These are phyloP conservation scores for Perodicticus potto DNA, from an alignment of 2,797 vertebrate species.

Conservation along the genomic window DNA sequence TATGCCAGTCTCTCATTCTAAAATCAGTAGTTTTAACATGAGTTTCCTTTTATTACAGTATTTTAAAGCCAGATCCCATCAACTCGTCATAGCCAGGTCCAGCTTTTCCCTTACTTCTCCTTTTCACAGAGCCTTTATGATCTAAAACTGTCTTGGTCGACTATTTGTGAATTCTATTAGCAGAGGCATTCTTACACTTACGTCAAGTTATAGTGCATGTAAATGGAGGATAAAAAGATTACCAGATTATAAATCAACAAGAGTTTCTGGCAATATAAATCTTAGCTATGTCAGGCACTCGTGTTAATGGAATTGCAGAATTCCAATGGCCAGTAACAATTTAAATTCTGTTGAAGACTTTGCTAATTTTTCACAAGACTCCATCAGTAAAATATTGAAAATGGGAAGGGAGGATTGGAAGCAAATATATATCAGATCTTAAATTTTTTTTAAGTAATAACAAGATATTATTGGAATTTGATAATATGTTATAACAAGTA, in stretches of 20 bases:
- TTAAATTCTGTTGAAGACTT: constrained; percentile 85
- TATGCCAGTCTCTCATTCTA: not conserved
- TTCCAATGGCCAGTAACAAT: constrained; percentile 90
- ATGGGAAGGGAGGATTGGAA: constrained; percentile 37
- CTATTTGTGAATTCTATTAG: constrained; percentile 89
- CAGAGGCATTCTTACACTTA: constrained; percentile 89
- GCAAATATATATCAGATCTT: constrained; percentile 45
- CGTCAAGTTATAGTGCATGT: constrained; percentile 89
- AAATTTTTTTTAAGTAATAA: constrained; percentile 8
- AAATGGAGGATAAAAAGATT: constrained; percentile 92
- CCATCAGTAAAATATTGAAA: constrained; percentile 70
- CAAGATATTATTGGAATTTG: constrained; percentile 23
- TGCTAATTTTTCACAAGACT: constrained; percentile 77
- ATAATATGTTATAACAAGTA: constrained; percentile 33
- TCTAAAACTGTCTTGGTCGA: constrained; percentile 86
- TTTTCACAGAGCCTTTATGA: constrained; percentile 85
- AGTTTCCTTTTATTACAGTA: constrained; percentile 44
- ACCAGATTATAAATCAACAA: constrained; percentile 90
- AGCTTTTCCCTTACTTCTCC: not conserved
- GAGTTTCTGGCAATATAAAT: constrained; percentile 90
- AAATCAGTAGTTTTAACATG: constrained; percentile 69
- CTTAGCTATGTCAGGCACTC: constrained; percentile 86
- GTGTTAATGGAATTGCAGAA: constrained; percentile 89
- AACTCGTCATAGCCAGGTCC: not conserved
- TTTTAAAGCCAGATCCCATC: constrained; percentile 56